Percentiles rank a stretch among this genome's conserved stretches.
Conservation (phyloP, 2,888 invertebrate species). For the Agrotis clavis region DNA sequence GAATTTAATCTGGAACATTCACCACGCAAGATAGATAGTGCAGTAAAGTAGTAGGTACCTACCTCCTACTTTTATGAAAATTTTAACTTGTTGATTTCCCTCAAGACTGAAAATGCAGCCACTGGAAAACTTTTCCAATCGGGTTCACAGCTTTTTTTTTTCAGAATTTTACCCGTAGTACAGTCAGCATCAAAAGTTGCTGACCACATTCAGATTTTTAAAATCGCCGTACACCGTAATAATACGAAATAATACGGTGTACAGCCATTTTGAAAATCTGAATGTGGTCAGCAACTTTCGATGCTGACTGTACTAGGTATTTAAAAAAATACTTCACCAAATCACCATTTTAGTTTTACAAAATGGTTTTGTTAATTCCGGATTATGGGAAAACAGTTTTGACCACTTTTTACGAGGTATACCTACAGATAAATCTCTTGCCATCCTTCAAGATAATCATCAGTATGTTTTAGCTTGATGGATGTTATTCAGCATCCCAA, state of each 20-base stretch:
- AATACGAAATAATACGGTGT: no score
- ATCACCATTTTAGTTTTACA: neutral
- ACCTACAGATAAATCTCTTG: no score
- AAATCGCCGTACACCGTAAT: no score
- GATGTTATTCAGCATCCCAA: no score
- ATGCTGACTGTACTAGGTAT: no score
- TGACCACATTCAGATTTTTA: no score
- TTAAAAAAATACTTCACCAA: neutral
- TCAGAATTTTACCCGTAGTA: neutral
- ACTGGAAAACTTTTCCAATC: conserved; percentile 14
- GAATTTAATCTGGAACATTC: no score
- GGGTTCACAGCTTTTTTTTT: conserved; percentile 6
- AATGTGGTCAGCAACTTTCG: no score
- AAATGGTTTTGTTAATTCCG: neutral
- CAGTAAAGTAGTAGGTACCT: neutral
- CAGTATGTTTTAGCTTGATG: no score
- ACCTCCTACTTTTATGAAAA: conserved; percentile 22
- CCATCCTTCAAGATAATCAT: no score
- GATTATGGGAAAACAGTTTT: conserved; percentile 1
- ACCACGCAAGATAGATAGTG: conserved; percentile 14
- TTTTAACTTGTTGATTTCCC: conserved; percentile 39
- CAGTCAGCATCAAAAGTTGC: no score
- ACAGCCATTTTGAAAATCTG: no score
- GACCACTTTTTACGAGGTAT: neutral
- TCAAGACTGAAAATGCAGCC: conserved; percentile 17